Conservation (phyloP, 2,797 vertebrate genomes). For the Cyclopterus lumpus region DNA sequence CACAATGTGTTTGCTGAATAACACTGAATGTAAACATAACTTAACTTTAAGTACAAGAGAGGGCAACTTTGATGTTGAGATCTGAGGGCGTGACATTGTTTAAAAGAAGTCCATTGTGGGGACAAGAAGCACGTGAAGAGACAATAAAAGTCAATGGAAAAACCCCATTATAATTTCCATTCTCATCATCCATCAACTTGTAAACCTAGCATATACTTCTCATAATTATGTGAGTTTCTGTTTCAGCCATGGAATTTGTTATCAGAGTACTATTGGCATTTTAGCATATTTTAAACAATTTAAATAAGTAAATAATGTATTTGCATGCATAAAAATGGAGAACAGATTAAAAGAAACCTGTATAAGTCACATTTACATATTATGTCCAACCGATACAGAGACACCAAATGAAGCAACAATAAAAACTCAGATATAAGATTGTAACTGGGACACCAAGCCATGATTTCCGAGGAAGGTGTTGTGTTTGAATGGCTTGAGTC, state of each 20-base stretch:
- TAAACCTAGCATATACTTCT: background rate
- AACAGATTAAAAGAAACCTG: background rate
- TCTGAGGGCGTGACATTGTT: background rate
- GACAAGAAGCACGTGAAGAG: background rate
- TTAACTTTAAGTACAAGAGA: too few relatives aligned
- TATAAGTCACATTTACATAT: background rate
- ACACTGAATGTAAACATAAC: background rate
- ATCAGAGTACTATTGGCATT: background rate
- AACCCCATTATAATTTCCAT: background rate
- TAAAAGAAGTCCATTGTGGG: background rate
- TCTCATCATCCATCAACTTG: background rate
- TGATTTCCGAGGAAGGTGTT: constrained; percentile 41
- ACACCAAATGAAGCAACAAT: background rate
- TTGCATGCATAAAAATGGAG: background rate
- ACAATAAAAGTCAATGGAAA: background rate
- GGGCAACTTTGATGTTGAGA: background rate
- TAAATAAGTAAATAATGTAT: background rate
- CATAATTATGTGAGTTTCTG: background rate
- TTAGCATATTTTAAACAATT: background rate
- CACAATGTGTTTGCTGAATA: background rate
- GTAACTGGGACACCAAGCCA: constrained; percentile 10
- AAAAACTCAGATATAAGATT: constrained; percentile 10
- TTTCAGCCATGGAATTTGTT: background rate
- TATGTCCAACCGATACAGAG: background rate
- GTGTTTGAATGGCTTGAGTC: constrained; percentile 51